Evolutionary conservation across 2,888 invertebrate species (phyloP).

Genomic region (Tortrix viridana): DNA sequence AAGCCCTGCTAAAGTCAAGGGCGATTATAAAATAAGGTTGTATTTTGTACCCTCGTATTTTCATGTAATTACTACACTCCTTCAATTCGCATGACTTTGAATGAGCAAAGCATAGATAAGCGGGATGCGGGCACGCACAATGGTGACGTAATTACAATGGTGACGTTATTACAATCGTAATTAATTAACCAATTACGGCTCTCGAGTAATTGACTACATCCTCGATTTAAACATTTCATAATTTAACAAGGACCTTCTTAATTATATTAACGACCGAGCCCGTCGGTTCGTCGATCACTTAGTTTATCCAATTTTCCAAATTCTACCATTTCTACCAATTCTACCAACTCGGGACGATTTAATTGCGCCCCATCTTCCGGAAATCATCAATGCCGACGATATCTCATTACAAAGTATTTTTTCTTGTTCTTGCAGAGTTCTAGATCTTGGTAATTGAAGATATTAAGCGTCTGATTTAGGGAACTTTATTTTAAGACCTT

Average conservation of each 20-base stretch:
- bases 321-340: not conserved
- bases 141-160: not conserved
- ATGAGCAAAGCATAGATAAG: not conserved
- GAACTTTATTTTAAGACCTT: too few relatives aligned
- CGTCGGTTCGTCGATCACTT: not conserved
- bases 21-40: too few relatives aligned
- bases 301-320: conserved; percentile 3
- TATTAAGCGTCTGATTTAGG: too few relatives aligned
- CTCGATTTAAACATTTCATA: too few relatives aligned
- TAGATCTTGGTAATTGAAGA: too few relatives aligned
- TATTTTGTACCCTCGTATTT: too few relatives aligned
- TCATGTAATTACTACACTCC: not conserved
- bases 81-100: not conserved
- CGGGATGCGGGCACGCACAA: conserved; percentile 1
- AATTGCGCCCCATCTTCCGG: conserved; percentile 13
- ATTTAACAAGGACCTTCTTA: not conserved
- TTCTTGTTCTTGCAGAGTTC: conserved; percentile 1
- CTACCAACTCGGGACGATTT: conserved; percentile 7
- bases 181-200: not conserved
- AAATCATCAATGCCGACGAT: conserved; percentile 9
- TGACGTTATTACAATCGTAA: not conserved
- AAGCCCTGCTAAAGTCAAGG: too few relatives aligned
- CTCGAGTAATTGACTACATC: not conserved
- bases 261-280: not conserved
- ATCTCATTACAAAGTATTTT: conserved; percentile 13